Base-by-base conservation (phyloP, 1,140 invertebrate genomes). In the Penaeus chinensis region DNA sequence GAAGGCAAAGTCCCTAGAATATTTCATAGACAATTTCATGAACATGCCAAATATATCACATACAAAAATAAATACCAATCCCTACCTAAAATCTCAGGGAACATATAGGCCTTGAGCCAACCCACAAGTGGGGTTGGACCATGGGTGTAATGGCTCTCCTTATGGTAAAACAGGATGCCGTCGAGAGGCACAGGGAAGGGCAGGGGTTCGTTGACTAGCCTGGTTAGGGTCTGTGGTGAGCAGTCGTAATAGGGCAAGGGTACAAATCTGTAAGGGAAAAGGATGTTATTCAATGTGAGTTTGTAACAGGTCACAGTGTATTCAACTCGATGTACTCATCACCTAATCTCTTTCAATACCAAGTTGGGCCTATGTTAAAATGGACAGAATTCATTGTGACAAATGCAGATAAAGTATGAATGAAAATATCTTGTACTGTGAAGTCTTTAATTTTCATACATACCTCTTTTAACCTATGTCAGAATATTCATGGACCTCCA, bases 81-180 rank as follows among this genome's bases (percentile, higher is more conserved):
- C 86, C 71, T 66, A 66, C 94, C 93, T 16, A 98, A 92, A 37
- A 97, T 93, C 93, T 98, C 96, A 3, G 95, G 94, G 18, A 98
- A 91, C 97, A 98, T 98, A 91, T 94, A 98, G 1, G 95, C 94
- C 91, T 96, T 97, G 1, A 98, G 92, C 97, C 97, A 98, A 3
- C 95, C 95, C 0, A 98, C 96, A 20, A 99, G 92, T 0, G 98
- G 97, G 0, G 97, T 97, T 62, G 93, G 91, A 19, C 96, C 96
- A 89, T 94, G 94, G 16, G 94, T 94, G 90, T 99, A 99, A 89
- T 95, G 94, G 0, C 94, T 94, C 89, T 94, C 93, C 90, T 95
- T 95, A 91, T 98, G 96, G 91, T 96, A 97, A 92, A 97, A 97
- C 37, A 97, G 91, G 22, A 97, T 91, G 0, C 96, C 96, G 92